phyloP scores from a whole-genome alignment of 2,888 invertebrate species.

The Noctua pronuba region DNA sequence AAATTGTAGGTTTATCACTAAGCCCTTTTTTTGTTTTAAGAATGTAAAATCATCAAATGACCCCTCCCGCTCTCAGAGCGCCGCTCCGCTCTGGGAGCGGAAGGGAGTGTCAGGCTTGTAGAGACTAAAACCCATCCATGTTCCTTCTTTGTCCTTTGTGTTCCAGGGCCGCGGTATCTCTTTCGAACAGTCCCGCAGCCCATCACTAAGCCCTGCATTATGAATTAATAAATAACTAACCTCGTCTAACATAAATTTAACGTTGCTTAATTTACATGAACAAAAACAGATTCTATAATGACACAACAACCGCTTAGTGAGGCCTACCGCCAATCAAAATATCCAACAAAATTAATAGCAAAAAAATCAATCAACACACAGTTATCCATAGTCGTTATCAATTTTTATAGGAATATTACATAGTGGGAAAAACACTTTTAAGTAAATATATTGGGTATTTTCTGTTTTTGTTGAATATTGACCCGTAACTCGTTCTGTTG shows the following conservation, averaged over 20 bases:
- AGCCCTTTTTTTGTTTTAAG: too few relatives aligned
- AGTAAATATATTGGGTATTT: slow-evolving; percentile 7
- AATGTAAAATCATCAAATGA: too few relatives aligned
- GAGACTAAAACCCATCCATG: too few relatives aligned
- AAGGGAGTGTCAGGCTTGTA: too few relatives aligned
- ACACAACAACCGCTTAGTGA: not conserved
- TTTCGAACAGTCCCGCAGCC: too few relatives aligned
- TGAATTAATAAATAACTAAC: not conserved
- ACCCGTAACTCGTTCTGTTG: slow-evolving; percentile 18
- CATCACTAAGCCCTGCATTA: not conserved
- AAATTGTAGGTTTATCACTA: not conserved
- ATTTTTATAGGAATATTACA: not conserved
- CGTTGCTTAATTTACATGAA: not conserved
- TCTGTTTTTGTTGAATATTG: slow-evolving; percentile 32
- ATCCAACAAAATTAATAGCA: not conserved
- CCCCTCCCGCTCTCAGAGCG: too few relatives aligned
- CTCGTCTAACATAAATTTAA: not conserved
- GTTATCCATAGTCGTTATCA: not conserved
- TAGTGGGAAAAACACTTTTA: not conserved
- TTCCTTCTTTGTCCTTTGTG: too few relatives aligned
- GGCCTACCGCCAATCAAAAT: not conserved
- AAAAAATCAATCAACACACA: not conserved
- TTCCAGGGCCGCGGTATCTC: too few relatives aligned
- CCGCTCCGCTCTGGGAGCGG: too few relatives aligned
- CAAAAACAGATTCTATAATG: not conserved